Conservation (phyloP, 2,888 invertebrate genomes). For the Apamea sordens region DNA sequence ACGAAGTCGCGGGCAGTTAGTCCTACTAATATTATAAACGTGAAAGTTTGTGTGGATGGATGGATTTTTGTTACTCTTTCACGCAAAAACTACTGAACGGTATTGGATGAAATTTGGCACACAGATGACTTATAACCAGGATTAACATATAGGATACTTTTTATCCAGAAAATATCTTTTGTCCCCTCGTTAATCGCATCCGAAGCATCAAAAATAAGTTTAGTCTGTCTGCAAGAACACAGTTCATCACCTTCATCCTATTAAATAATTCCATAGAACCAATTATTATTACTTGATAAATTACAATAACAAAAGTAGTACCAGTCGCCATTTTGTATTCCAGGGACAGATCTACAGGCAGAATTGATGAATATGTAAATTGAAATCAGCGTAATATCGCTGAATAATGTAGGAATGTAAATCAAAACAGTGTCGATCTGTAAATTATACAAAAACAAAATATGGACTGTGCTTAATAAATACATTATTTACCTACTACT, state of each 20-base stretch:
- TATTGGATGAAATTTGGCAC: too few relatives aligned
- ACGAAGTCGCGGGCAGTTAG: too few relatives aligned
- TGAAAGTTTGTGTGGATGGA: too few relatives aligned
- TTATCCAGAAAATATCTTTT: neutral
- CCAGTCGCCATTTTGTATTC: conserved; percentile 45
- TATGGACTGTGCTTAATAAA: conserved; percentile 45
- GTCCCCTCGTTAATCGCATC: neutral
- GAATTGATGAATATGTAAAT: conserved; percentile 58
- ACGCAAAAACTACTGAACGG: too few relatives aligned
- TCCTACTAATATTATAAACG: too few relatives aligned
- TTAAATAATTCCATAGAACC: conserved; percentile 17
- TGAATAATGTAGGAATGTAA: conserved; percentile 58
- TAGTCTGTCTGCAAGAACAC: neutral
- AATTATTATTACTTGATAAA: conserved; percentile 22
- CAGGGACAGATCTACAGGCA: conserved; percentile 46
- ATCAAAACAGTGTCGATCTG: conserved; percentile 47
- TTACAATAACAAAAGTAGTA: conserved; percentile 46
- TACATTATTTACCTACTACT: conserved; percentile 40
- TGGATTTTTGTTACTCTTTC: too few relatives aligned
- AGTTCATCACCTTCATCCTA: neutral
- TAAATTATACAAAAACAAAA: conserved; percentile 58
- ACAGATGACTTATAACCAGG: too few relatives aligned
- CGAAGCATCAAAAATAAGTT: neutral
- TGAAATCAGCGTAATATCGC: conserved; percentile 51
- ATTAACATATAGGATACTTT: too few relatives aligned